Evolutionary conservation across 2,888 invertebrate genomes (phyloP).

Genomic region (Rhopalosiphum nymphaeae): DNA sequence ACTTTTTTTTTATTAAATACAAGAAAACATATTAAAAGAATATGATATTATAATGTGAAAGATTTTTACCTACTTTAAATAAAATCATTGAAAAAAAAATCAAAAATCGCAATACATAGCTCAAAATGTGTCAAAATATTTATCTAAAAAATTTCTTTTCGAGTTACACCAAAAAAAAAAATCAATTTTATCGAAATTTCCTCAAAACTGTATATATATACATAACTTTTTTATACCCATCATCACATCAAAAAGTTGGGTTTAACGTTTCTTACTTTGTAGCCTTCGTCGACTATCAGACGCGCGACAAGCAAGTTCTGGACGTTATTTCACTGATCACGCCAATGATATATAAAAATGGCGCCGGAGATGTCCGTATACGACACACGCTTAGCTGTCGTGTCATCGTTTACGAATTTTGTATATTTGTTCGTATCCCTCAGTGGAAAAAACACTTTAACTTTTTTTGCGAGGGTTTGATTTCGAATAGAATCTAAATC

Average conservation of each 20-base stretch:
- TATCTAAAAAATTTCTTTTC: no score
- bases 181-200: no score
- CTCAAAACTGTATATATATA: no score
- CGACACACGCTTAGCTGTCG: background rate
- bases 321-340: background rate
- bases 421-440: background rate
- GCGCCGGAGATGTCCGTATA: background rate
- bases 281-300: background rate
- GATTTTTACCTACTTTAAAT: no score
- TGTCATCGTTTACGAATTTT: background rate
- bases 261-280: background rate
- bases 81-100: no score
- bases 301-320: background rate
- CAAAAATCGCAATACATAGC: no score
- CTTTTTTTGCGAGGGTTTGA: background rate
- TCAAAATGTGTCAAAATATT: no score
- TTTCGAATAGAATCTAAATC: background rate
- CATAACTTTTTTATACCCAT: no score
- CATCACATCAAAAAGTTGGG: background rate
- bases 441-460: background rate
- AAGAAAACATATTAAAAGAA: no score
- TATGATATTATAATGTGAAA: no score
- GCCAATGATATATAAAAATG: background rate
- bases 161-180: no score
- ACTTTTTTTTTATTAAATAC: no score